A percentile compares a stretch with the other conserved stretches of the same genome.
These are phyloP conservation scores for Anodontia alba DNA, from an alignment of 2,888 invertebrate species.

Conservation along the genomic window DNA sequence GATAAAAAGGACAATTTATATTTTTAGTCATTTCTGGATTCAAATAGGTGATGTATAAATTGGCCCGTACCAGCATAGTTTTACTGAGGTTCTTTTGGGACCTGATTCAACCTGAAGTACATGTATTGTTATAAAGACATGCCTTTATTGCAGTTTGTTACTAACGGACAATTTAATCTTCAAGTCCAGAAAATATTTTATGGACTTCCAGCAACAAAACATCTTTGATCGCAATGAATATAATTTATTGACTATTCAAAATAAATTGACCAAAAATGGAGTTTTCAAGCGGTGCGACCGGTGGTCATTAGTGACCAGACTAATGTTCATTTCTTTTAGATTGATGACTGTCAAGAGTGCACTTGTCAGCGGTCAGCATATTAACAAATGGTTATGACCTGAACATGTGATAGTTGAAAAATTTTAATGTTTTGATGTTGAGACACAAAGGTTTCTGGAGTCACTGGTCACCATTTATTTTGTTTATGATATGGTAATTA, in stretches of 20 bases:
- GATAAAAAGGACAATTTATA: no score
- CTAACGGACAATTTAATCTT: not conserved
- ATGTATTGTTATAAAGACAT: no score
- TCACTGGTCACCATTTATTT: no score
- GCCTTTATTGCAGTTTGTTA: not conserved
- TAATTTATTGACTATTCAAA: constrained; percentile 48
- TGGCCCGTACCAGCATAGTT: no score
- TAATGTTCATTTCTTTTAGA: constrained; percentile 44
- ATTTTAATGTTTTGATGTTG: constrained; percentile 6
- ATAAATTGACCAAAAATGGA: constrained; percentile 55
- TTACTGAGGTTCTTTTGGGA: no score
- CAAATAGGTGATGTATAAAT: no score
- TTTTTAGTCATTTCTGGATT: no score
- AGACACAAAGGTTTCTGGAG: not conserved
- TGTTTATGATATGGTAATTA: no score
- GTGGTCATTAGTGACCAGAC: constrained; percentile 37
- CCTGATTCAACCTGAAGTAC: no score
- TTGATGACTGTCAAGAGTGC: constrained; percentile 14
- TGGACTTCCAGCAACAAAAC: not conserved
- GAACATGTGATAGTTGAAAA: constrained; percentile 7
- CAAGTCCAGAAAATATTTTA: constrained; percentile 17
- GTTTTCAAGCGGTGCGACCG: constrained; percentile 31
- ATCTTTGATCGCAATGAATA: not conserved
- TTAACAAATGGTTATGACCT: constrained; percentile 15
- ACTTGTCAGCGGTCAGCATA: not conserved